Conservation (phyloP, 2,797 vertebrate species). For the Margarornis squamiger region DNA sequence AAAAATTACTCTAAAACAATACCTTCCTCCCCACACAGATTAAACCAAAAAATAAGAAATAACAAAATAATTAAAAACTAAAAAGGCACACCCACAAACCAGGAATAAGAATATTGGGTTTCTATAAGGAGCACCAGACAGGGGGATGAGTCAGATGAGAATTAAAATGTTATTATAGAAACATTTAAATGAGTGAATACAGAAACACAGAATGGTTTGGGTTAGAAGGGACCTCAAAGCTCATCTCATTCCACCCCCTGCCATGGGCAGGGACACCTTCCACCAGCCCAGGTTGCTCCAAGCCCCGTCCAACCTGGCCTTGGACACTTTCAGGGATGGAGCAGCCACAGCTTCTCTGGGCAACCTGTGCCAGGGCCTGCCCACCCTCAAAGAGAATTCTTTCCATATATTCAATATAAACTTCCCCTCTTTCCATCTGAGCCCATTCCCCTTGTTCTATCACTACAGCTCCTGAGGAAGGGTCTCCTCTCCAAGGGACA, state of each 20-base stretch:
- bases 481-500: rapidly evolving
- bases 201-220: neutral
- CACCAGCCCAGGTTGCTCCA: neutral
- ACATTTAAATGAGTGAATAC: neutral
- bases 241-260: neutral
- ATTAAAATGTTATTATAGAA: neutral
- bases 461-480: neutral
- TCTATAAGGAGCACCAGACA: neutral
- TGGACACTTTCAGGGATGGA: neutral
- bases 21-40: neutral
- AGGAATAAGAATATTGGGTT: neutral
- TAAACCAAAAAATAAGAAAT: neutral
- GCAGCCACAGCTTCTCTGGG: neutral
- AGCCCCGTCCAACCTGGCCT: neutral
- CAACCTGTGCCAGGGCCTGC: neutral
- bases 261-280: neutral
- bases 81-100: neutral
- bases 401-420: neutral
- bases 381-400: neutral
- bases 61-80: neutral
- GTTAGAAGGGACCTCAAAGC: neutral
- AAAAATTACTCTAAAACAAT: neutral
- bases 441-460: neutral
- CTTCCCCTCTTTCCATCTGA: neutral
- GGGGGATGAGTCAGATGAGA: neutral